Evolutionary conservation across 2,113 vertebrate species (phyloP).

Genomic region (Entomyzon cyanotis): DNA sequence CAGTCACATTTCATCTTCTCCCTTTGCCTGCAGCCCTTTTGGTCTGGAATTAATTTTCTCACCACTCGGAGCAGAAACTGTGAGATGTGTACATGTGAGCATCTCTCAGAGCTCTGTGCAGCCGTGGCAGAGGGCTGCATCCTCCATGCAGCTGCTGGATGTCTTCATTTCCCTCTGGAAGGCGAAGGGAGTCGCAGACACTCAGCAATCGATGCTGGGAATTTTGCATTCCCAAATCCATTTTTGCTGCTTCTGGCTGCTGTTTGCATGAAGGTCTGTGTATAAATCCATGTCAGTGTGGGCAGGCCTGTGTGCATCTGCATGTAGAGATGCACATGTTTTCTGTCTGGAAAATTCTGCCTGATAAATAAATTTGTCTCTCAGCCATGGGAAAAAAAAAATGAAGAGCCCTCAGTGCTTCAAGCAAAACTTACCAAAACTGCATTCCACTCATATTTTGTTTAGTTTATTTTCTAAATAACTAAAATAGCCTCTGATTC

Average conservation of each 20-base stretch:
- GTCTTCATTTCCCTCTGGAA: constrained; percentile 25
- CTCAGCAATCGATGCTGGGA: not conserved
- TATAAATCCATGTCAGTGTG: not conserved
- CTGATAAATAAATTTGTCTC: constrained; percentile 1
- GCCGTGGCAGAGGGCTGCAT: constrained; percentile 13
- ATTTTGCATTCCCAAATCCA: not conserved
- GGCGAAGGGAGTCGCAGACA: not conserved
- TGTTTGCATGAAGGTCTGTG: not conserved
- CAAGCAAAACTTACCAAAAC: not conserved
- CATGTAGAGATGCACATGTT: not conserved
- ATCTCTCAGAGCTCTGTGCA: not conserved
- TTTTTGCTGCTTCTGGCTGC: not conserved
- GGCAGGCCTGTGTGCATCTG: not conserved
- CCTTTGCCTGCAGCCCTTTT: constrained; percentile 18
- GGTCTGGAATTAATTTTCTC: constrained; percentile 32
- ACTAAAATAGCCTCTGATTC: not conserved
- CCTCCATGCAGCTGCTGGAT: constrained; percentile 34
- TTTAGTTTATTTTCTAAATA: not conserved
- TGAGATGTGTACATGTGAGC: not conserved
- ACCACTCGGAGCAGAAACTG: constrained; percentile 15
- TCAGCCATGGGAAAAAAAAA: not conserved
- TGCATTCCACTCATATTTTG: not conserved
- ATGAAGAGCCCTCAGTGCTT: not conserved
- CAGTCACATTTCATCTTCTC: constrained; percentile 31
- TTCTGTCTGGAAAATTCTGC: constrained; percentile 22